Evolutionary conservation across 2,113 vertebrate genomes (phyloP), one percentile per base, ranked within the genome.

Genomic region (Malaclemys terrapin): DNA sequence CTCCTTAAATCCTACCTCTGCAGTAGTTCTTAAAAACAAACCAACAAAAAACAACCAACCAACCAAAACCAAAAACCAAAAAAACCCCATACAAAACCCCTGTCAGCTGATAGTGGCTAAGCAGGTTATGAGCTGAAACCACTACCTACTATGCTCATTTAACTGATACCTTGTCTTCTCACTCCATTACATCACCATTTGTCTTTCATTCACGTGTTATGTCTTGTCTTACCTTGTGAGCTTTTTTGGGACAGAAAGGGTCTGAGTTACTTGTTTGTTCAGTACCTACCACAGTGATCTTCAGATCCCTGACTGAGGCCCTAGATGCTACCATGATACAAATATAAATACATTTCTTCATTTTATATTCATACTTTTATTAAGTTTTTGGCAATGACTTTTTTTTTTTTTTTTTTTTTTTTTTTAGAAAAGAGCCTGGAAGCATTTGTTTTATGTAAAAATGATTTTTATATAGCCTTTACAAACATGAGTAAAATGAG

Each of bases 81-180:
- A 54, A 56, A 56, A 57, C 1, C 56, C 24, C 24, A 57, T 57
- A 8, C 53, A 57, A 12, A 57, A 27, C 10, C 6, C 13, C 29
- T n/a, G 31, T 35, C 62, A 69, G 31, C 62, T 69, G 35, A n/a
- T n/a, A 7, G 29, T 50, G 10, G 5, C 17, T 89, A 88, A 31
- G 9, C 29, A 25, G 42, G 53, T 83, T 57, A 20, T 69, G 16
- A 20, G 42, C 82, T 87, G 90, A 89, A 91, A 65, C 50, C 8
- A 45, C 49, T 86, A 1, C 31, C 78, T 76, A 3, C 2, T 62
- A 6, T 16, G 59, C 59, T 5, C 45, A 0, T 53, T 1, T 52
- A 1, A 52, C 49, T 53, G 16, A 31, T 52, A n/a, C 79, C 6
- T 35, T 80, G 16, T 52, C 29, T 52, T 80, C 35, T 31, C 49